phyloP scores from a whole-genome alignment of 2,888 invertebrate species.

The Cantharis flavilabris region DNA sequence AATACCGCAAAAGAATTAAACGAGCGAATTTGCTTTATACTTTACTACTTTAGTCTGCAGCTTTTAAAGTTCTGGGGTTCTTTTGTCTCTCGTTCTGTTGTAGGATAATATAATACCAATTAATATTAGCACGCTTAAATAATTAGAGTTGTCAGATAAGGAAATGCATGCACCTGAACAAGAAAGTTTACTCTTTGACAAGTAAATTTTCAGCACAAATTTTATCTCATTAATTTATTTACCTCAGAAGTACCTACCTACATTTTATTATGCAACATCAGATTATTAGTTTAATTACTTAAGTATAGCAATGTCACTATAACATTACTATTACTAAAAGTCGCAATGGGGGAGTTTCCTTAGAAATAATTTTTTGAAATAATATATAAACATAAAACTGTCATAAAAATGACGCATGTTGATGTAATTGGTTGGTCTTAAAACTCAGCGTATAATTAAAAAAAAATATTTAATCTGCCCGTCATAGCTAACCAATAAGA shows the following conservation, averaged over 20 bases:
- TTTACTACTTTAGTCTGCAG: background rate
- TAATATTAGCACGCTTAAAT: constrained; percentile 19
- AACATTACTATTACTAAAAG: background rate
- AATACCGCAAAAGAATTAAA: background rate
- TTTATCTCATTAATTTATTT: background rate
- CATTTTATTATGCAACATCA: background rate
- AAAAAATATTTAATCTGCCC: too few species aligned
- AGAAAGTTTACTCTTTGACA: constrained; percentile 16
- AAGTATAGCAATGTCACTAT: background rate
- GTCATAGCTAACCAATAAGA: too few species aligned
- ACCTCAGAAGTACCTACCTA: background rate
- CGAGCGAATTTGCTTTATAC: background rate
- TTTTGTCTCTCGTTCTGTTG: constrained; percentile 15
- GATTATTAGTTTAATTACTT: background rate
- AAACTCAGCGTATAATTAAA: too few species aligned
- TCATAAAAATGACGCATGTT: too few species aligned
- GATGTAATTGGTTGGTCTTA: too few species aligned
- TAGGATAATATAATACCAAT: constrained; percentile 16
- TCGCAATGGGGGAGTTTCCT: too few species aligned
- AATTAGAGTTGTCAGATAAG: constrained; percentile 21
- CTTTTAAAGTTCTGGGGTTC: constrained; percentile 10
- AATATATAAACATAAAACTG: too few species aligned
- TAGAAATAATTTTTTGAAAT: too few species aligned
- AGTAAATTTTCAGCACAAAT: constrained; percentile 18
- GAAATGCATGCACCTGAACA: constrained; percentile 12